Evolutionary conservation across 2,888 invertebrate species (phyloP).

Genomic region (Meghimatium bilineatum): DNA sequence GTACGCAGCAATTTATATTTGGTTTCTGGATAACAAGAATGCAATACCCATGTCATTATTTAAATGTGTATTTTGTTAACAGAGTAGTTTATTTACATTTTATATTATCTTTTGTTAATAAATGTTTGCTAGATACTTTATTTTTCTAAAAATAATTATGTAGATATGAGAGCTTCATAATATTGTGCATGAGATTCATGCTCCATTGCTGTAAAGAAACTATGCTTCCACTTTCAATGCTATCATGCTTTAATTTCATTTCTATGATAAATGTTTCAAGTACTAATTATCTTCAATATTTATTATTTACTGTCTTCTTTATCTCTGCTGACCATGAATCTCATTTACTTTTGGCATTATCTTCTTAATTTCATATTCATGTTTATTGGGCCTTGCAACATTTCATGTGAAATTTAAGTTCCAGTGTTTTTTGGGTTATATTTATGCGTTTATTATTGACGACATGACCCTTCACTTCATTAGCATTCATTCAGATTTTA

Average conservation of each 20-base stretch:
- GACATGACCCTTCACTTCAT: no score
- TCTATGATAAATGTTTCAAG: not conserved
- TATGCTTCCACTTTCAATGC: not conserved
- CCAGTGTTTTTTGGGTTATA: no score
- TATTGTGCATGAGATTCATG: no score
- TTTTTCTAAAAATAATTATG: not conserved
- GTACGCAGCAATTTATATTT: not conserved
- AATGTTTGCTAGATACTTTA: not conserved
- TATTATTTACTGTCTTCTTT: not conserved
- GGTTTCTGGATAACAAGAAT: not conserved
- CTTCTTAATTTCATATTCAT: not conserved
- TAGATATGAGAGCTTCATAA: no score
- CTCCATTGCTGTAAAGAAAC: not conserved
- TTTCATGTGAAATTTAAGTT: no score
- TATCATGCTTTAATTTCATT: not conserved
- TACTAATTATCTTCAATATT: not conserved
- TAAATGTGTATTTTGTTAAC: not conserved
- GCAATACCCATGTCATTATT: constrained; percentile 6
- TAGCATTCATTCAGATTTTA: no score
- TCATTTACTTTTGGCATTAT: not conserved
- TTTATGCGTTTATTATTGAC: no score
- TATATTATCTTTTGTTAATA: not conserved
- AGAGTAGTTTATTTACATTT: not conserved
- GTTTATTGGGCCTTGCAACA: no score
- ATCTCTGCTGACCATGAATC: not conserved